These are phyloP conservation scores for Champsocephalus esox DNA, from an alignment of 2,797 vertebrate species.

Conservation along the genomic window DNA sequence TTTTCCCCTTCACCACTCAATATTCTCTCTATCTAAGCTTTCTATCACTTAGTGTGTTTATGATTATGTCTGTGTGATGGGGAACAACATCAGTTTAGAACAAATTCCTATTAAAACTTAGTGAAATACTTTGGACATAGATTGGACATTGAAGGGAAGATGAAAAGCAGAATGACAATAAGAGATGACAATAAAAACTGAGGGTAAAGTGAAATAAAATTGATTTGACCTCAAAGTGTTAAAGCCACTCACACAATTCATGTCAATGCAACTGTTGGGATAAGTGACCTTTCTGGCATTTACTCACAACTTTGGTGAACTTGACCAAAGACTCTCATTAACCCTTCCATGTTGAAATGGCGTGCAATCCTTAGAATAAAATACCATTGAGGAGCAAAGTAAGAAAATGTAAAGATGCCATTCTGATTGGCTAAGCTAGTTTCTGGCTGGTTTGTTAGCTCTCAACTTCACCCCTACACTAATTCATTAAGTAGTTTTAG, in stretches of 20 bases:
- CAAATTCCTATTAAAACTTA: conserved; percentile 2
- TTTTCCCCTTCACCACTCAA: background rate
- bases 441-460: background rate
- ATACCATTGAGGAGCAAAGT: no score
- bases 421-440: background rate
- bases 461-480: background rate
- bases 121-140: background rate
- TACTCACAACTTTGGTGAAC: no score
- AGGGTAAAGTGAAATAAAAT: background rate
- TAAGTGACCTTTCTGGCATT: no score
- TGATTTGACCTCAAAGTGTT: background rate
- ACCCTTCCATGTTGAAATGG: no score
- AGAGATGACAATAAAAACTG: background rate
- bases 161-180: background rate
- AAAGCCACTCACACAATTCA: no score
- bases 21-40: conserved; percentile 4
- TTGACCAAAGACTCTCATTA: background rate
- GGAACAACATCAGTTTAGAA: background rate
- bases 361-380: no score
- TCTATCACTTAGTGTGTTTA: background rate
- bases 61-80: conserved; percentile 2
- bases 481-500: background rate
- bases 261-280: no score
- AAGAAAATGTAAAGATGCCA: background rate
- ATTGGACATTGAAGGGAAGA: background rate